These are phyloP conservation scores for Ridgeia piscesae DNA, from an alignment of 1,140 invertebrate genomes.

Conservation along the genomic window DNA sequence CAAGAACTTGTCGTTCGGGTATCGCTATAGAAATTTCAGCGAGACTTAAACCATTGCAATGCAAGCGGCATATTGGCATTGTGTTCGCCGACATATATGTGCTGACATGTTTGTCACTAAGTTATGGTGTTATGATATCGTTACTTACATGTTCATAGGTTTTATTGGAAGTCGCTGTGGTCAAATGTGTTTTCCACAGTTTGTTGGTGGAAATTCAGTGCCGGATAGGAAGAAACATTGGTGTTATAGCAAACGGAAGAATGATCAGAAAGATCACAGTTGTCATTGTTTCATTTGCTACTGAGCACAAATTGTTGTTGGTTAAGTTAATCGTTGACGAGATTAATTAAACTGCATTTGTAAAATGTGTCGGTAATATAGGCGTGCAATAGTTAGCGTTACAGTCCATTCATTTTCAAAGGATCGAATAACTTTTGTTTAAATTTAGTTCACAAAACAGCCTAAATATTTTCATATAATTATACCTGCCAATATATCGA, in stretches of 20 bases:
- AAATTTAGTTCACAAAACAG: too few relatives aligned
- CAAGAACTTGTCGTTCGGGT: not conserved
- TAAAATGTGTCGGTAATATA: not conserved
- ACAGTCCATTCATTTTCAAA: not conserved
- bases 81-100: not conserved
- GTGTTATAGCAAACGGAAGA: not conserved
- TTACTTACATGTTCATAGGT: not conserved
- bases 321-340: not conserved
- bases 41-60: not conserved
- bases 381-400: not conserved
- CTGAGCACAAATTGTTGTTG: not conserved
- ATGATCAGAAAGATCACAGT: not conserved
- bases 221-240: not conserved
- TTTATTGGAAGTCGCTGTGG: not conserved
- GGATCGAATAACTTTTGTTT: too few relatives aligned
- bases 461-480: too few relatives aligned
- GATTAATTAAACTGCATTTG: not conserved
- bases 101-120: not conserved
- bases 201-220: not conserved
- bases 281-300: not conserved
- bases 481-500: too few relatives aligned
- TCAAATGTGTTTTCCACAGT: not conserved
- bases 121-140: constrained; percentile 5
- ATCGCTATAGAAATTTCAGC: not conserved
- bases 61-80: not conserved